Base-by-base conservation (phyloP, 2,113 vertebrate genomes). In the Tragelaphus buxtoni region DNA sequence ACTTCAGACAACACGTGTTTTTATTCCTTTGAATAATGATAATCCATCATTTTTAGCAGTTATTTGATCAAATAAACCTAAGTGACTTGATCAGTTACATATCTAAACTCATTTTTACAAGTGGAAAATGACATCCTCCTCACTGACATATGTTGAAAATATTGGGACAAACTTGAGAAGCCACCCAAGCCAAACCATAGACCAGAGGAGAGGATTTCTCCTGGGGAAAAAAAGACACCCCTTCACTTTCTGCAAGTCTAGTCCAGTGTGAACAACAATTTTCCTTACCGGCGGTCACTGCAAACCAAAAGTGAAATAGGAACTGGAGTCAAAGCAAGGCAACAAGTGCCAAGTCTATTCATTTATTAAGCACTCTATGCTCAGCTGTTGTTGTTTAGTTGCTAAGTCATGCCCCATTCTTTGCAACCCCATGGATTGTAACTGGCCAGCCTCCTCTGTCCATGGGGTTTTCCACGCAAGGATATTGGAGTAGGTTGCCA, bases 91-190 rank as follows among this genome's bases (percentile, higher is more conserved):
- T 79, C 1, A 89, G 53, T 94, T 88, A 92, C 22, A 24, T 80
- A 90, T 69, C 18, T 91, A 81, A 92, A 84, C 28, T 97, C 55
- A 95, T 53, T 87, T 94, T 96, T 90, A 88, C 49, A 85, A 69
- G 32, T 39, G 84, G 65, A 88, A 88, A 96, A 76, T 84, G 58
- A 35, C 32, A 58, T 32, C 18, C 49, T 85, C 77, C 42, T 56
- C 55, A 24, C 22, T 77, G n/a, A 96, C 4, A 58, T 20, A n/a
- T 47, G 55, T 30, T 72, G 30, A 81, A 94, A 96, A 96, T 61
- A 47, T 32, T 94, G 88, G 51, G 79, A 61, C 20, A 89, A 60
- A 76, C 32, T n/a, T 77, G 61, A 58, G 20, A 82, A 51, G 51
- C 56, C 42, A 79, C 47, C 14, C 14, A 1, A 56, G 83, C n/a